Conservation (phyloP, 2,113 vertebrate species). For the Numenius arquata region DNA sequence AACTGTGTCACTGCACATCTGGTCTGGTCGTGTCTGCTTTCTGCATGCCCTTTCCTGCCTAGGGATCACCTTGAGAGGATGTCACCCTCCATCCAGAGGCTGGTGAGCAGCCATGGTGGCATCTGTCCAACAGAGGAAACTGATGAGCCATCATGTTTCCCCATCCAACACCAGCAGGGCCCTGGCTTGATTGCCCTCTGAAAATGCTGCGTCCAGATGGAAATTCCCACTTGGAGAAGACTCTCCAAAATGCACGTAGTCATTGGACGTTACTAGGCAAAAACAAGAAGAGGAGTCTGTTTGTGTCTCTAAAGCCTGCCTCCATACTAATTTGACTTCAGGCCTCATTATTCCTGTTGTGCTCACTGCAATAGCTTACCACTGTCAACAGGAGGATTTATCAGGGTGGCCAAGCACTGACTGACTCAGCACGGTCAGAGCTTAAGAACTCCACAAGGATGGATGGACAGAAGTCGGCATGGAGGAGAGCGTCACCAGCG, state of each 20-base stretch:
- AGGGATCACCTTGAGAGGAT: conserved; percentile 42
- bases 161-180: conserved; percentile 2
- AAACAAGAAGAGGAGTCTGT: background rate
- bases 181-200: conserved; percentile 12
- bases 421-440: background rate
- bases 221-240: conserved; percentile 47
- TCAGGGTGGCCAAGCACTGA: background rate
- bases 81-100: background rate
- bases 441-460: background rate
- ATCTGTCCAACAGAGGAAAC: background rate
- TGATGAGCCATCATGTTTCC: conserved; percentile 44
- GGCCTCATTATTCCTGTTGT: conserved; percentile 3
- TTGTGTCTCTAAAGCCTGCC: background rate
- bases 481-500: background rate
- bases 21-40: background rate
- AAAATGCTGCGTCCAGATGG: conserved; percentile 31
- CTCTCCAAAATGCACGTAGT: background rate
- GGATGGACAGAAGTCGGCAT: background rate
- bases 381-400: background rate
- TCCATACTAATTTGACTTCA: background rate
- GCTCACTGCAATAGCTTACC: background rate
- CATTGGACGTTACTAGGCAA: background rate
- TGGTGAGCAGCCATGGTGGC: conserved; percentile 34
- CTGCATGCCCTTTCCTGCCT: background rate
- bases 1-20: conserved; percentile 4